Evolutionary conservation across 37 sponge, comb jelly and placozoan species (phyloP), one percentile per base, ranked within the genome.

Genomic region (Crambe crambe): DNA sequence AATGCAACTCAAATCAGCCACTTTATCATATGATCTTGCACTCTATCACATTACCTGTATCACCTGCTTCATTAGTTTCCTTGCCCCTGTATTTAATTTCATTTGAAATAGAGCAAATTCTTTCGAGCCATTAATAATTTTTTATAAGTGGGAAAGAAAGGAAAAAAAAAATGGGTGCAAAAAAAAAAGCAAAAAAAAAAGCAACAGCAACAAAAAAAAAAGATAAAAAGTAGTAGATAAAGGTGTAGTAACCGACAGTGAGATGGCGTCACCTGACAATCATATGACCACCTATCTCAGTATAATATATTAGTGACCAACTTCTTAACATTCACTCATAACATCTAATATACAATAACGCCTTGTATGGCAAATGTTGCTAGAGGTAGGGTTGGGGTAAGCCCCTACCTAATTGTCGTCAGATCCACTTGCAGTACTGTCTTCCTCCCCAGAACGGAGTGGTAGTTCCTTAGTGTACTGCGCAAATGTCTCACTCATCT

Each of bases 401-500:
- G 34, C 25, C 35, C 31, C 66, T 30, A 12, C 66, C 36, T 47
- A 29, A n/a, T 30, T 34, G 42, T 76, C 42, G 18, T 76, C 76
- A 39, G 62, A 41, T 42, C 9, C 74, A 73, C 74, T 73, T 12
- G n/a, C 76, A 22, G 42, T 3, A 17, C 41, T 61, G 68, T 75
- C 83, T 42, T 81, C 82, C 42, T 81, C 82, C 35, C 59, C 75
- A 2, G 61, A 42, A 15, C 37, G 54, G 32, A 73, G 80, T 3
- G 94, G 94, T 57, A 89, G 42, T 56, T 93, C 89, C 27, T 79
- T 60, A 27, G 62, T 47, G 17, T 81, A 23, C 15, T 59, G n/a
- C 22, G 34, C 58, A 42, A 93, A 89, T n/a, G 83, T 86, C 29
- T 78, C 76, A 0, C 65, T 82, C 70, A 89, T 86, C 68, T 89